Conservation (phyloP, 2,797 vertebrate species). For the Micropoecilia bifurca region DNA sequence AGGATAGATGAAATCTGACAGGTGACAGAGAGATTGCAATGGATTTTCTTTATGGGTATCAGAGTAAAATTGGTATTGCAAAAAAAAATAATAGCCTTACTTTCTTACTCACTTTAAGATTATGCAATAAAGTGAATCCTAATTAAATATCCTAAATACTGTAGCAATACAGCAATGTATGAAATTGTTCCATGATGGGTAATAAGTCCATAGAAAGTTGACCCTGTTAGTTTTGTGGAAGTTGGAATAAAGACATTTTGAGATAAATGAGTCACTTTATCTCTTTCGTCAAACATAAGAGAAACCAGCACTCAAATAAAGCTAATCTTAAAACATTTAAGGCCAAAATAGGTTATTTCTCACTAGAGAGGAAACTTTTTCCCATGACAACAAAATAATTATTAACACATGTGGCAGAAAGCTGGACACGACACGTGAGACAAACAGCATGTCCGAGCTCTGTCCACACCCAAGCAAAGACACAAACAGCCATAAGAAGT, state of each 20-base stretch:
- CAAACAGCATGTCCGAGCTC: conserved; percentile 21
- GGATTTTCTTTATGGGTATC: not conserved
- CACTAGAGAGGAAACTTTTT: conserved; percentile 55
- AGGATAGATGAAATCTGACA: not conserved
- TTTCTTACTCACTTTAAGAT: not conserved
- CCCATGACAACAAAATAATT: conserved; percentile 45
- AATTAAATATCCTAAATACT: not conserved
- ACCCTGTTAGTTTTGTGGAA: conserved; percentile 51
- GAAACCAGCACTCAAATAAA: conserved; percentile 60
- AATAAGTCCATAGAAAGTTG: conserved; percentile 26
- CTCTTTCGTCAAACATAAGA: conserved; percentile 39
- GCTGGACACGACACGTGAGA: conserved; percentile 26
- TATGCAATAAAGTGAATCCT: not conserved
- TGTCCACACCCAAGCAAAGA: conserved; percentile 45
- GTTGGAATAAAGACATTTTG: conserved; percentile 48
- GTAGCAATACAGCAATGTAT: not conserved
- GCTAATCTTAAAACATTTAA: conserved; percentile 34
- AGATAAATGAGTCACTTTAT: conserved; percentile 55
- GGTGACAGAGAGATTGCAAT: not conserved
- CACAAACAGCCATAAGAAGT: conserved; percentile 55
- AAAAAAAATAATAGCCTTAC: not conserved
- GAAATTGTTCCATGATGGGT: not conserved
- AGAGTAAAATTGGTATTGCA: not conserved
- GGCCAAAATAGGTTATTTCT: conserved; percentile 34
- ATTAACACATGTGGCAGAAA: conserved; percentile 48